phyloP scores from a whole-genome alignment of 2,113 vertebrate genomes.

The Salvelinus namaycush region DNA sequence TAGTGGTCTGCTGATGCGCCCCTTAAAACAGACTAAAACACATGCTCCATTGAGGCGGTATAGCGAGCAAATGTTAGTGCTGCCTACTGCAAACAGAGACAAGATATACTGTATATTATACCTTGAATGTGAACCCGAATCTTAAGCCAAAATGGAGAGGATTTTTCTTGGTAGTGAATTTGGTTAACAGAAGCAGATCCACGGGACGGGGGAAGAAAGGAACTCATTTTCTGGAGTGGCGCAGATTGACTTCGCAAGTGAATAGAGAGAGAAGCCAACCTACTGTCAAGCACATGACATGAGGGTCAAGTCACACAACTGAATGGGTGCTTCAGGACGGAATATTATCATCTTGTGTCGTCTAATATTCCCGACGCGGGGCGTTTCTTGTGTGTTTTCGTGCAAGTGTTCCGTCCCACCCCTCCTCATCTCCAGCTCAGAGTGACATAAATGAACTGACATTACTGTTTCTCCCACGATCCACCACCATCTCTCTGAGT shows the following conservation, averaged over 20 bases:
- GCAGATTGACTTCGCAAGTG: neutral
- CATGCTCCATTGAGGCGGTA: constrained; percentile 35
- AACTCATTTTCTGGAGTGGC: neutral
- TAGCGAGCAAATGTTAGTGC: constrained; percentile 18
- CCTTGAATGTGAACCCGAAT: constrained; percentile 24
- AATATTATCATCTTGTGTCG: neutral
- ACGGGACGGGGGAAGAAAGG: neutral
- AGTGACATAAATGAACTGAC: constrained; percentile 63
- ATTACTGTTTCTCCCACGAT: constrained; percentile 40
- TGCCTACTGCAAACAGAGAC: constrained; percentile 3
- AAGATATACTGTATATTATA: neutral
- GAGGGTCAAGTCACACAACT: neutral
- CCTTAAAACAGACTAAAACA: constrained; percentile 4
- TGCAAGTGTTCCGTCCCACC: constrained; percentile 3
- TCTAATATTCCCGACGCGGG: neutral
- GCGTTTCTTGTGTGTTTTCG: neutral
- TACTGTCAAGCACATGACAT: neutral
- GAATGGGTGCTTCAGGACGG: neutral
- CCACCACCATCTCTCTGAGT: constrained; percentile 50
- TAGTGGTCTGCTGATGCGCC: neutral
- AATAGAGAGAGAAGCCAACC: constrained; percentile 14
- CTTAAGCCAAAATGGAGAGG: neutral
- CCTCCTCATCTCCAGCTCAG: constrained; percentile 35
- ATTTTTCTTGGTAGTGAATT: neutral
- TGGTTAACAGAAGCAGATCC: neutral